Percentiles rank a stretch among this genome's conserved stretches.
Conservation (phyloP, 1,140 invertebrate genomes). For the Cydia strobilella region DNA sequence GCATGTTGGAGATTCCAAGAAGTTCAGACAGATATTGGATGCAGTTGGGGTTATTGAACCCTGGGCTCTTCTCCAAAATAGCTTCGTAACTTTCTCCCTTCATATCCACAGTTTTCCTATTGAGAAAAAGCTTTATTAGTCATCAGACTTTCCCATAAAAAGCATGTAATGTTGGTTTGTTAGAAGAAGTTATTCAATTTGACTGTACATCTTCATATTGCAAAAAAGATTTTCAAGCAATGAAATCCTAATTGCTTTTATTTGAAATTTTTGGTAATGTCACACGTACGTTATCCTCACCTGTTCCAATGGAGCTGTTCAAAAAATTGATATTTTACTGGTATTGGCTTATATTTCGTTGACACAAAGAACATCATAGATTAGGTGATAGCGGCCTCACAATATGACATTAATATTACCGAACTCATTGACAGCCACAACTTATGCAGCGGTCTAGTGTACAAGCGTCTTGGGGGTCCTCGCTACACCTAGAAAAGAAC, state of each 20-base stretch:
- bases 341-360: slow-evolving; percentile 68
- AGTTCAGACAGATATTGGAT: slow-evolving; percentile 88
- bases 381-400: slow-evolving; percentile 69
- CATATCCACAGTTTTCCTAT: slow-evolving; percentile 89
- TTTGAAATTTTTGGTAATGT: slow-evolving; percentile 57
- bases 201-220: slow-evolving; percentile 51
- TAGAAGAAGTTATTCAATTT: slow-evolving; percentile 49
- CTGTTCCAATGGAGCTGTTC: slow-evolving; percentile 77
- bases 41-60: slow-evolving; percentile 95
- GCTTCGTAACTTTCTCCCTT: slow-evolving; percentile 91
- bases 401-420: slow-evolving; percentile 76
- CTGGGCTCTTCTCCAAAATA: slow-evolving; percentile 90
- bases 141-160: slow-evolving; percentile 33
- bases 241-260: slow-evolving; percentile 51
- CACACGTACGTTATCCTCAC: slow-evolving; percentile 77
- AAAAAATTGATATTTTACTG: slow-evolving; percentile 77
- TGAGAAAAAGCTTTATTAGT: slow-evolving; percentile 64
- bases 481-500: slow-evolving; percentile 79
- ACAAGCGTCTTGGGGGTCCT: slow-evolving; percentile 61
- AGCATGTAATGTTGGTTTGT: slow-evolving; percentile 46
- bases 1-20: slow-evolving; percentile 85
- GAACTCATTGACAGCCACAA: slow-evolving; percentile 71
- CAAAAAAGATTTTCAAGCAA: slow-evolving; percentile 55
- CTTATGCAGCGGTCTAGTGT: slow-evolving; percentile 50
- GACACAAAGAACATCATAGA: slow-evolving; percentile 76